These are phyloP conservation scores for Caenorhabditis sp. DNA, from an alignment of 2,888 invertebrate species.

Conservation along the genomic window DNA sequence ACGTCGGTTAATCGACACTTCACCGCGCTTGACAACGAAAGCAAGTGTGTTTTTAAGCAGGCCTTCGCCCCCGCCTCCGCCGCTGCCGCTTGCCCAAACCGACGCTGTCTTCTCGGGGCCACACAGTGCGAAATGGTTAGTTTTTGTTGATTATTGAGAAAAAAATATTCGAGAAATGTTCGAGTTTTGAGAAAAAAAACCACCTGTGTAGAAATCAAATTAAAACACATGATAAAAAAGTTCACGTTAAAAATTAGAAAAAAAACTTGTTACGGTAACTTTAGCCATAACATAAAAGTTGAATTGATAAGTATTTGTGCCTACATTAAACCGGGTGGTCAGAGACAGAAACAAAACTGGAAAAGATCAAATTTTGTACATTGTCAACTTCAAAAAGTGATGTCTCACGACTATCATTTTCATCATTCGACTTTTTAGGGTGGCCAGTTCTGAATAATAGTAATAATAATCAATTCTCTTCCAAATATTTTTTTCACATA, in stretches of 20 bases:
- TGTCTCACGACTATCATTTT: not conserved
- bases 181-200: no score
- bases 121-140: conserved; percentile 43
- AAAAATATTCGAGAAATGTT: conserved; percentile 6
- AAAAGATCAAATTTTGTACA: not conserved
- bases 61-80: conserved; percentile 56
- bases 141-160: conserved; percentile 10
- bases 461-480: no score
- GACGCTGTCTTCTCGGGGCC: conserved; percentile 36
- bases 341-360: no score
- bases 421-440: not conserved
- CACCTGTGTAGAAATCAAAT: no score
- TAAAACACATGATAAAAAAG: no score
- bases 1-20: conserved; percentile 39
- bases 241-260: no score
- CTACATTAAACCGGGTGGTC: no score
- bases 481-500: conserved; percentile 10
- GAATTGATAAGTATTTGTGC: no score
- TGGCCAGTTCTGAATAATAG: not conserved
- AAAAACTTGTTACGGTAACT: no score
- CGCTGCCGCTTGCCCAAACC: conserved; percentile 43
- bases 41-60: conserved; percentile 68
- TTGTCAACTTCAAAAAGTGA: conserved; percentile 8
- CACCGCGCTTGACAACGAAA: conserved; percentile 42
- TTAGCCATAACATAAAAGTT: no score